A percentile compares a stretch with the other conserved stretches of the same genome.
Evolutionary conservation across 2,888 invertebrate species (phyloP).

Genomic region (Pseudococcus jackbeardsleyi): DNA sequence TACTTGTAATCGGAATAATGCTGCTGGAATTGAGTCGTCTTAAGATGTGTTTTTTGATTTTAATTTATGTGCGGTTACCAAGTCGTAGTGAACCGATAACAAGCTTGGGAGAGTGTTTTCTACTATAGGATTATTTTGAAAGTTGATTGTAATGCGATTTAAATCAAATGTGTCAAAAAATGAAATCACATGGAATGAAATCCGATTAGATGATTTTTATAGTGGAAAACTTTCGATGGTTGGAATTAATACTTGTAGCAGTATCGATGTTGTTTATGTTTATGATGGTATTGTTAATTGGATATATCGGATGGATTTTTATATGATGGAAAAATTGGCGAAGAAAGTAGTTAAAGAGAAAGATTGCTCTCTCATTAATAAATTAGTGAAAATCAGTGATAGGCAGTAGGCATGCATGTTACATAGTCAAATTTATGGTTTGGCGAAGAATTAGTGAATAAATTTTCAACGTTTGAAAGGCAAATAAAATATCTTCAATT

Average conservation of each 20-base stretch:
- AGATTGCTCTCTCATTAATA: no score
- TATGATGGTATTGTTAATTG: background rate
- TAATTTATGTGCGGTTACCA: background rate
- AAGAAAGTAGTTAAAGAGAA: no score
- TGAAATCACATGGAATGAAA: conserved; percentile 3
- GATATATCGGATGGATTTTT: no score
- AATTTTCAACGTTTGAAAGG: no score
- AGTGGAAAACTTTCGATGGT: background rate
- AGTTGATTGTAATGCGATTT: conserved; percentile 11
- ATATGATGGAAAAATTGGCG: no score
- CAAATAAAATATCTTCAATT: no score
- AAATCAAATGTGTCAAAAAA: background rate
- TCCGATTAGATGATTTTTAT: conserved; percentile 8
- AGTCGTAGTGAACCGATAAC: background rate
- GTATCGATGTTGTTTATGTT: background rate
- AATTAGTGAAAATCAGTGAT: no score
- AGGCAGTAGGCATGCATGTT: no score
- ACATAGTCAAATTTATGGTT: no score
- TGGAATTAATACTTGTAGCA: no score
- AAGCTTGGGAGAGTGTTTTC: background rate
- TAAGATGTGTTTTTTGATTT: background rate
- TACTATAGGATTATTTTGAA: conserved; percentile 11
- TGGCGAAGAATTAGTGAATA: no score
- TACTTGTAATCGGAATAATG: background rate
- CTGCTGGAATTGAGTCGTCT: background rate